phyloP scores from a whole-genome alignment of 1,140 invertebrate genomes.

The Ylistrum balloti region DNA sequence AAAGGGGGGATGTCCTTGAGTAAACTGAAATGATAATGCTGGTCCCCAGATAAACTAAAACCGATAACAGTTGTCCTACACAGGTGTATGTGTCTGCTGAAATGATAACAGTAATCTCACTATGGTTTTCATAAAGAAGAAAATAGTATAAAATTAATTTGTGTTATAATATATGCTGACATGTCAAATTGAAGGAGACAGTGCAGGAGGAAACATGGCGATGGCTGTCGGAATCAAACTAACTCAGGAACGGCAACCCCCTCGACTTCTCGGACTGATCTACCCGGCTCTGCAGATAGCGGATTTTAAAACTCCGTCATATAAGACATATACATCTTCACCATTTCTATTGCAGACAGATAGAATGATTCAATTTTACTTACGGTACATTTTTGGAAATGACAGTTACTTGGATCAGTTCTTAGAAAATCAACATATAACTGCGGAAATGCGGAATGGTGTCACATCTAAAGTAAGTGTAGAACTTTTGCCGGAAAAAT shows the following conservation, averaged over 20 bases:
- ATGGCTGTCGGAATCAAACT: conserved; percentile 71
- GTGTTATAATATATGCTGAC: no score
- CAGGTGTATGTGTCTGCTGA: no score
- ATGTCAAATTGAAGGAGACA: conserved; percentile 72
- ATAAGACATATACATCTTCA: conserved; percentile 16
- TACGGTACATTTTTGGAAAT: conserved; percentile 54
- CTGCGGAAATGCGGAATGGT: background rate
- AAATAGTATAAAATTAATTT: no score
- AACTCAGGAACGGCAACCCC: conserved; percentile 57
- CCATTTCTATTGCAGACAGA: conserved; percentile 41
- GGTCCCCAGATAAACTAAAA: no score
- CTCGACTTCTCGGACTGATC: conserved; percentile 71
- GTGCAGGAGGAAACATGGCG: conserved; percentile 77
- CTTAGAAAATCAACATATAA: conserved; percentile 49
- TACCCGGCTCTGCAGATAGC: conserved; percentile 74
- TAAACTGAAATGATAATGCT: no score
- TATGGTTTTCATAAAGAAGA: no score
- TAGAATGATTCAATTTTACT: conserved; percentile 48
- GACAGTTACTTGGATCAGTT: no score
- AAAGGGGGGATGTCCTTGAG: no score
- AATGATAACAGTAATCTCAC: no score
- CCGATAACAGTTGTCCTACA: no score
- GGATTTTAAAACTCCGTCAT: conserved; percentile 75
- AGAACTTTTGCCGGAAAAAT: conserved; percentile 40
- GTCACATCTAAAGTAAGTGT: conserved; percentile 1